Base-by-base conservation (phyloP, 2,797 vertebrate species). In the Poeciliopsis gracilis region DNA sequence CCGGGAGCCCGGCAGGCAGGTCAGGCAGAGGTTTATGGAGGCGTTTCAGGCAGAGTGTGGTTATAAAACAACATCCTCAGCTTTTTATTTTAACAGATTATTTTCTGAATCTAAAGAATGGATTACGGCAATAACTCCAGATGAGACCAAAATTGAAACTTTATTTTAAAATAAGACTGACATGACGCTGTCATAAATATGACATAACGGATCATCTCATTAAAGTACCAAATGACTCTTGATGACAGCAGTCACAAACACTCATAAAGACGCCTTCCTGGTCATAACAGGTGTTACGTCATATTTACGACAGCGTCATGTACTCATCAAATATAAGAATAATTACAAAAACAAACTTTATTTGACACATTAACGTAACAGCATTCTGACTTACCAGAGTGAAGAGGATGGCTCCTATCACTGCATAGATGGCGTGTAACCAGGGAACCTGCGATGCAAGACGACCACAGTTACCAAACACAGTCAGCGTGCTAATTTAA, bases 371-470 rank as follows among this genome's bases (percentile, higher is more conserved):
- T 45, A 33, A 61, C 15, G 0, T 30, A 16, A 8, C 59, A 30
- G 13, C 30, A 11, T 23, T 13, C 67, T n/a, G 13, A 70, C 67
- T 97, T 86, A 99, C 97, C 97, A 99, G 87, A 3, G 98, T 99
- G 74, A 98, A 99, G 71, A 97, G 92, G 5, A 97, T 90, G 36
- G 98, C 97, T 84, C 98, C 98, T 6, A 96, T 83, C 18, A 95
- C 94, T 2, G 97, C 97, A 0, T 98, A 98, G 79, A 96, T 79
- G 0, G 95, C 96, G 0, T 99, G 97, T 78, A 99, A 94, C 98
- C 97, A 98, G 1, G 97, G 97, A 5, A 99, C 96, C 98, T 99
- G 87, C 1, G 18, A 61, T 2, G 33, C 1, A 72, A 75, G 55
- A 76, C 11, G 53, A 75, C 86, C 82, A 80, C 70, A 55, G 61